phyloP scores from a whole-genome alignment of 1,140 invertebrate genomes.

The Euura lappo region DNA sequence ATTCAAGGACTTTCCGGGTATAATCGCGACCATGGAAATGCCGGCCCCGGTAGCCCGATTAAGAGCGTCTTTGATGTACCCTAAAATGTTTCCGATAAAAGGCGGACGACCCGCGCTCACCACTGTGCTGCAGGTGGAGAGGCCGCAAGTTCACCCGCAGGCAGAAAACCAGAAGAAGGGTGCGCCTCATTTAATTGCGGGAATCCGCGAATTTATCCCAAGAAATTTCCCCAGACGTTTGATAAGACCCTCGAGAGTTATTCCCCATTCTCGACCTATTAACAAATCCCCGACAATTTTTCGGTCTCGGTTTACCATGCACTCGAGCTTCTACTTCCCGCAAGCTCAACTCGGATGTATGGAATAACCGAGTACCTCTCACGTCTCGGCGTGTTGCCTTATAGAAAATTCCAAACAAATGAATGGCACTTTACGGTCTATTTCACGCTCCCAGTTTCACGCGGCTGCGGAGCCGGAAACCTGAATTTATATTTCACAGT shows the following conservation, averaged over 20 bases:
- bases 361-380: too few relatives aligned
- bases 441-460: not conserved
- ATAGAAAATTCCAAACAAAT: conserved; percentile 5
- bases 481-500: not conserved
- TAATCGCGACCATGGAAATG: conserved; percentile 17
- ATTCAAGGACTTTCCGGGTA: conserved; percentile 9
- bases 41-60: conserved; percentile 4
- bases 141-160: conserved; percentile 12
- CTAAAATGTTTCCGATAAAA: conserved; percentile 54
- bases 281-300: too few relatives aligned
- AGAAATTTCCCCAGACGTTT: conserved; percentile 20
- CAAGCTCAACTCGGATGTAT: too few relatives aligned
- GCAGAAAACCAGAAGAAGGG: conserved; percentile 23
- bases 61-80: conserved; percentile 56
- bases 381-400: not conserved
- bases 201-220: conserved; percentile 47
- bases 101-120: conserved; percentile 46
- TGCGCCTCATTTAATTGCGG: conserved; percentile 57
- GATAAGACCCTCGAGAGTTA: too few relatives aligned
- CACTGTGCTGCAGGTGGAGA: conserved; percentile 53
- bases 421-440: not conserved
- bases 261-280: not conserved
- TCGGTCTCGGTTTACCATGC: too few relatives aligned
- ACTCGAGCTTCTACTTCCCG: too few relatives aligned
- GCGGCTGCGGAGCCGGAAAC: not conserved